Evolutionary conservation across 1,140 invertebrate genomes (phyloP).

Genomic region (Sitophilus oryzae): DNA sequence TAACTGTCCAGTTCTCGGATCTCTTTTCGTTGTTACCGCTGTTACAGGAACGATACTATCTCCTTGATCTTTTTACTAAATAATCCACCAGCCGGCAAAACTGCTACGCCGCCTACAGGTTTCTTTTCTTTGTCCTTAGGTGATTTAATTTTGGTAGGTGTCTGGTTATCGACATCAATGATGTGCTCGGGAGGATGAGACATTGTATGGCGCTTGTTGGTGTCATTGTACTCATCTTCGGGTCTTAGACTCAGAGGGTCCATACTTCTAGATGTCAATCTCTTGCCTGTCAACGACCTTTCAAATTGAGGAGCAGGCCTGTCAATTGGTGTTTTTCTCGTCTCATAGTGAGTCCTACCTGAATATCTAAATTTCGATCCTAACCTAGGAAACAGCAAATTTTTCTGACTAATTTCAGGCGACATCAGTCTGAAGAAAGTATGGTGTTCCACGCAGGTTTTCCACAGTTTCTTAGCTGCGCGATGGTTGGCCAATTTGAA

Average conservation of each 20-base stretch:
- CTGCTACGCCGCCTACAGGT: slow-evolving; percentile 77
- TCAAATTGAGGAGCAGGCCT: slow-evolving; percentile 83
- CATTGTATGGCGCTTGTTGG: slow-evolving; percentile 82
- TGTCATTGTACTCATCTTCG: slow-evolving; percentile 51
- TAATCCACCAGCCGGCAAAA: slow-evolving; percentile 65
- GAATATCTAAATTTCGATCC: slow-evolving; percentile 90
- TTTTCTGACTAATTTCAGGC: slow-evolving; percentile 77
- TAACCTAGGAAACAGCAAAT: slow-evolving; percentile 77
- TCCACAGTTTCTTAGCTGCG: slow-evolving; percentile 96
- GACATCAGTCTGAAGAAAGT: slow-evolving; percentile 97
- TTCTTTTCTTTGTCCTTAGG: slow-evolving; percentile 67
- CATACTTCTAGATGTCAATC: slow-evolving; percentile 80
- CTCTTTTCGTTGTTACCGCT: slow-evolving; percentile 51
- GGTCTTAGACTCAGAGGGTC: slow-evolving; percentile 49
- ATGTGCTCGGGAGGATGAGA: slow-evolving; percentile 71
- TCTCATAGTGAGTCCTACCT: slow-evolving; percentile 93
- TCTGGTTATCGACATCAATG: slow-evolving; percentile 57
- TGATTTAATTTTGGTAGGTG: slow-evolving; percentile 43
- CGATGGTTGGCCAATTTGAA: slow-evolving; percentile 94
- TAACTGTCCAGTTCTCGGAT: slow-evolving; percentile 50
- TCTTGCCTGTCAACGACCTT: slow-evolving; percentile 74
- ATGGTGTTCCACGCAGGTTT: slow-evolving; percentile 98
- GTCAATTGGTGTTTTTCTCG: slow-evolving; percentile 77
- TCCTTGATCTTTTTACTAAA: slow-evolving; percentile 53
- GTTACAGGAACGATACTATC: slow-evolving; percentile 52